These are phyloP conservation scores for Monochamus alternatus DNA, from an alignment of 2,888 invertebrate species.

Conservation along the genomic window DNA sequence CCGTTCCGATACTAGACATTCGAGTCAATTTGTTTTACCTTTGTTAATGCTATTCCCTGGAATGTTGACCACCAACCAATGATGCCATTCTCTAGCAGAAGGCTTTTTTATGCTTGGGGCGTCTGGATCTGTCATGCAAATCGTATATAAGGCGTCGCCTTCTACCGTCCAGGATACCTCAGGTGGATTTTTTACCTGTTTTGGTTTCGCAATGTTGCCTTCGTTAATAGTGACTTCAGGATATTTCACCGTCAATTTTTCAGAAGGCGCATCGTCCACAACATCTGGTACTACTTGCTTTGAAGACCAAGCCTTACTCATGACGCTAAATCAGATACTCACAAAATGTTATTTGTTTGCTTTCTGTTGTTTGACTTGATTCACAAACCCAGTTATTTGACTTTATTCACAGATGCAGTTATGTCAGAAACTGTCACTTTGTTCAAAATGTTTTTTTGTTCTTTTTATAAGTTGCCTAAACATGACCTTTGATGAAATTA, in stretches of 20 bases:
- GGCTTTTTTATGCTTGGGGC: slow-evolving; percentile 82
- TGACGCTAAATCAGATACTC: not conserved
- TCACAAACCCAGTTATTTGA: no score
- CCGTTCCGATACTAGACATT: no score
- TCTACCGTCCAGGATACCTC: slow-evolving; percentile 65
- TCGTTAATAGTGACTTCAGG: slow-evolving; percentile 72
- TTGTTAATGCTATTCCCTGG: slow-evolving; percentile 75
- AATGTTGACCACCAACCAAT: slow-evolving; percentile 86
- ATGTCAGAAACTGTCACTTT: no score
- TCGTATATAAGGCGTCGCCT: slow-evolving; percentile 57
- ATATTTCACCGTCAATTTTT: slow-evolving; percentile 73
- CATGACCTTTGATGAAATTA: no score
- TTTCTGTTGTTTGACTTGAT: no score
- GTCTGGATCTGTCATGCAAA: slow-evolving; percentile 80
- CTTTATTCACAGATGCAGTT: no score
- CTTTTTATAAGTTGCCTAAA: no score
- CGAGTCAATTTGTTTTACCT: slow-evolving; percentile 58
- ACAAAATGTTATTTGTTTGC: no score
- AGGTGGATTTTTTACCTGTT: slow-evolving; percentile 77
- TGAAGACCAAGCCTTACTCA: slow-evolving; percentile 8
- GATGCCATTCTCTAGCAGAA: slow-evolving; percentile 84
- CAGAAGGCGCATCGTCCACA: slow-evolving; percentile 54
- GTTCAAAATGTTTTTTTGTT: no score
- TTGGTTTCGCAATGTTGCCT: slow-evolving; percentile 82
- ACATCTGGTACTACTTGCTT: slow-evolving; percentile 34